phyloP scores from a whole-genome alignment of 2,797 vertebrate species.

The Pseudochromis fuscus region DNA sequence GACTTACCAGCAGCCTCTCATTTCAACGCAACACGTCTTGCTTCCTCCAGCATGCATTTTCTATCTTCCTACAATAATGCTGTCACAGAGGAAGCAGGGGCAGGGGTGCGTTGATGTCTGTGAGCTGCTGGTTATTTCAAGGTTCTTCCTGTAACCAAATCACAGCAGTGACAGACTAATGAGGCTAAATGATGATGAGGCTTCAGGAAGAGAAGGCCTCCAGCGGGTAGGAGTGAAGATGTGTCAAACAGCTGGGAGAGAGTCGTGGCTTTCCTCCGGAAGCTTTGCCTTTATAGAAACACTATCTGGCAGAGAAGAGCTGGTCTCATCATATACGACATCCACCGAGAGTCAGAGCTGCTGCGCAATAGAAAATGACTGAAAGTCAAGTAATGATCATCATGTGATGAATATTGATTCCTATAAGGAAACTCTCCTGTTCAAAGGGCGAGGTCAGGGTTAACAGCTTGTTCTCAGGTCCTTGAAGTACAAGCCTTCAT shows the following conservation, averaged over 20 bases:
- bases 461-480: slow-evolving; percentile 31
- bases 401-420: slow-evolving; percentile 24
- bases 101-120: slow-evolving; percentile 12
- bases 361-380: neutral
- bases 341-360: slow-evolving; percentile 1
- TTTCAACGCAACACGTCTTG: too few relatives aligned
- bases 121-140: slow-evolving; percentile 59
- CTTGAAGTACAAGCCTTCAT: slow-evolving; percentile 15
- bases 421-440: slow-evolving; percentile 18
- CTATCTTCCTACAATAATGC: slow-evolving; percentile 5
- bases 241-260: slow-evolving; percentile 59
- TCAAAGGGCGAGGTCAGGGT: slow-evolving; percentile 47
- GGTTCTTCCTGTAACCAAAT: slow-evolving; percentile 81
- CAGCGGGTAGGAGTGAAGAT: slow-evolving; percentile 55
- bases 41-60: neutral
- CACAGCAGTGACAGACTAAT: slow-evolving; percentile 81
- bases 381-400: slow-evolving; percentile 25
- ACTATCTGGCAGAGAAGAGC: slow-evolving; percentile 35
- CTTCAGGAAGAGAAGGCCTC: slow-evolving; percentile 64
- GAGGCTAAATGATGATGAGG: slow-evolving; percentile 81
- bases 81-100: slow-evolving; percentile 30
- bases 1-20: too few relatives aligned
- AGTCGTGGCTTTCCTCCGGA: slow-evolving; percentile 34
- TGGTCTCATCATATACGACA: slow-evolving; percentile 6
- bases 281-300: slow-evolving; percentile 55